Base-by-base conservation (phyloP, 2,888 invertebrate genomes). In the Andrena chrysosceles region DNA sequence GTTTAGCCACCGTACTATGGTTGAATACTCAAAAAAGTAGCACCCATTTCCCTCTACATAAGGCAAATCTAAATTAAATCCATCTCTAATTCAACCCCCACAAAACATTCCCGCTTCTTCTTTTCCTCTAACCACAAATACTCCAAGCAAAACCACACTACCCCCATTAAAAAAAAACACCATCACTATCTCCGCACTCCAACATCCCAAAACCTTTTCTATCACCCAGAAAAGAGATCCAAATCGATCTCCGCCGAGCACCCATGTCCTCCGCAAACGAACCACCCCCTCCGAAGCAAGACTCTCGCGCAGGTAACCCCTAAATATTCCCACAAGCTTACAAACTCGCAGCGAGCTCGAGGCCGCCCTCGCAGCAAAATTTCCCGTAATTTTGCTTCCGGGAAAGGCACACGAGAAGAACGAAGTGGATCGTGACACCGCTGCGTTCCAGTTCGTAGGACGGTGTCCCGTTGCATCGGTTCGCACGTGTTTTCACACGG, bases 401-500 rank as follows among this genome's bases (percentile, higher is more conserved):
- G 31, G 70, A 76, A 72, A 35, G 26, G 42, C n/a, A 48, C 10
- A 62, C 42, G 31, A 52, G 16, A 16, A n/a, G 23, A 35, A 13
- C 33, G 62, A 10, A 20, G 20, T n/a, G 16, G 42, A 52, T 31
- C 54, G 35, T 33, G 81, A 26, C 1, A 16, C 54, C 42, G 62
- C 56, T 49, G 62, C 54, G 48, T 13, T 23, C 35, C 52, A n/a
- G 56, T 49, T 70, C 23, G 66, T 60, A 13, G 66, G 2, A n/a
- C 6, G 56, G 76, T 77, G 60, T 83, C 83, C 64, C 76, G 33
- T 86, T 83, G 71, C 78, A 63, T 52, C 54, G 52, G 62, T 85
- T 84, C 73, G 78, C 85, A 76, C 68, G 73, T 84, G 86, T 83
- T 85, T 78, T 79, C 74, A 72, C 75, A 63, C 63, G 75, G 23